Percentiles rank a stretch among this genome's conserved stretches.
Evolutionary conservation across 2,888 invertebrate species (phyloP).

Genomic region (Drosophila quasianomalipes): DNA sequence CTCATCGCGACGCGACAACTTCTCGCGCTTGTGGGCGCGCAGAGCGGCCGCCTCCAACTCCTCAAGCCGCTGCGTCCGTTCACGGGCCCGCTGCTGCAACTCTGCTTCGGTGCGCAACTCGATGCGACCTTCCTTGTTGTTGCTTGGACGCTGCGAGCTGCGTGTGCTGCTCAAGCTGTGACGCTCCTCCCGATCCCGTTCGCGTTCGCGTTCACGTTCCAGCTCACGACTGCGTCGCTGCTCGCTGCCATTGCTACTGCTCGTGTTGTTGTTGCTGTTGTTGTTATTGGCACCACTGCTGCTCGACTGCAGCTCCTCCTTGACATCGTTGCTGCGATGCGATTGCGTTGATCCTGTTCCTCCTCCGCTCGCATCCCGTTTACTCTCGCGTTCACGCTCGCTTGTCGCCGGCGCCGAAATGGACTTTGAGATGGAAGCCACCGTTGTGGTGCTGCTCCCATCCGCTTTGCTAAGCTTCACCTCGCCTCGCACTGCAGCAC

Average conservation of each 20-base stretch:
- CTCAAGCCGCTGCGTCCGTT: conserved; percentile 68
- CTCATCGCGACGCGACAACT: conserved; percentile 76
- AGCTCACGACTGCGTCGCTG: conserved; percentile 53
- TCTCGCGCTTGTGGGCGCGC: conserved; percentile 79
- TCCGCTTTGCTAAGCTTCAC: conserved; percentile 49
- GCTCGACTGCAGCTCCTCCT: conserved; percentile 61
- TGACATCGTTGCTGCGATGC: conserved; percentile 64
- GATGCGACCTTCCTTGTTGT: conserved; percentile 73
- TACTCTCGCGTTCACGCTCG: conserved; percentile 68
- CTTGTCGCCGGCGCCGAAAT: conserved; percentile 22
- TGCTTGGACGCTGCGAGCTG: conserved; percentile 74
- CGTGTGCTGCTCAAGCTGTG: conserved; percentile 78
- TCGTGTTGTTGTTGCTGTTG: conserved; percentile 23
- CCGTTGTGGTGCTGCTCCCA: conserved; percentile 1
- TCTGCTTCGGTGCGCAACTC: conserved; percentile 61
- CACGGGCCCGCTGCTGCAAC: conserved; percentile 73
- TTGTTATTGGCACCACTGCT: conserved; percentile 19
- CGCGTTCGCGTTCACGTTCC: conserved; percentile 51
- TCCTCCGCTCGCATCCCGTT: conserved; percentile 38
- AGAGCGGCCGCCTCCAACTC: conserved; percentile 56
- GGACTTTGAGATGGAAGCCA: conserved; percentile 36
- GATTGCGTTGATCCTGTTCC: conserved; percentile 45
- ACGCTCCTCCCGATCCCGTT: conserved; percentile 78
- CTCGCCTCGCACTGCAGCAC: conserved; percentile 40
- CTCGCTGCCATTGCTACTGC: conserved; percentile 42